These are phyloP conservation scores for Elysia chlorotica DNA, from an alignment of 1,140 invertebrate species.

Conservation along the genomic window DNA sequence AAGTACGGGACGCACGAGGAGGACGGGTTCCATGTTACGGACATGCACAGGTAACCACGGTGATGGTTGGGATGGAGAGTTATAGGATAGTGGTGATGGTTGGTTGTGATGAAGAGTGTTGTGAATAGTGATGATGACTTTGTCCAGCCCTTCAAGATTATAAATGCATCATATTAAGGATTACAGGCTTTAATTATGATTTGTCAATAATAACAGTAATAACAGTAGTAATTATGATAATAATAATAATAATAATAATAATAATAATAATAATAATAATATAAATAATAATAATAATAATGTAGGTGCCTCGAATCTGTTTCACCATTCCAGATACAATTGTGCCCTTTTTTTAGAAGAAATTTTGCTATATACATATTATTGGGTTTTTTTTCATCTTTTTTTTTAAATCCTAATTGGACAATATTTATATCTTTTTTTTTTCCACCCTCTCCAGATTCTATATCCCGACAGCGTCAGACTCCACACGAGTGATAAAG, in stretches of 20 bases:
- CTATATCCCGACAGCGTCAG: constrained; percentile 87
- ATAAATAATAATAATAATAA: no score
- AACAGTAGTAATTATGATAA: no score
- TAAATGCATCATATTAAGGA: neutral
- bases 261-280: no score
- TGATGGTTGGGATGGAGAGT: neutral
- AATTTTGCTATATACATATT: neutral
- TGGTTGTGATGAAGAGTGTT: neutral
- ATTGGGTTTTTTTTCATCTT: neutral
- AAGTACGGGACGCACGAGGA: constrained; percentile 86
- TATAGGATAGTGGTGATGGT: neutral
- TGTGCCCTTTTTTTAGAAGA: neutral
- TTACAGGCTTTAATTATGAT: neutral
- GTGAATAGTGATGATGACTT: neutral
- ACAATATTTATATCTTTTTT: neutral
- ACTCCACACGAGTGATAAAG: constrained; percentile 84
- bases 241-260: no score
- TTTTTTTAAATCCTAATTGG: neutral
- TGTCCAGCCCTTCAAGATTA: neutral
- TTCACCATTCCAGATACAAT: neutral
- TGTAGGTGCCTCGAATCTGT: neutral
- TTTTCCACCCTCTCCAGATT: constrained; percentile 64
- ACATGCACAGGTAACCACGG: constrained; percentile 76
- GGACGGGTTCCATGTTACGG: constrained; percentile 67
- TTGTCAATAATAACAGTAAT: neutral